Percentiles rank a stretch among this genome's conserved stretches.
These are phyloP conservation scores for Manacus vitellinus DNA, from an alignment of 2,113 vertebrate genomes.

Conservation along the genomic window DNA sequence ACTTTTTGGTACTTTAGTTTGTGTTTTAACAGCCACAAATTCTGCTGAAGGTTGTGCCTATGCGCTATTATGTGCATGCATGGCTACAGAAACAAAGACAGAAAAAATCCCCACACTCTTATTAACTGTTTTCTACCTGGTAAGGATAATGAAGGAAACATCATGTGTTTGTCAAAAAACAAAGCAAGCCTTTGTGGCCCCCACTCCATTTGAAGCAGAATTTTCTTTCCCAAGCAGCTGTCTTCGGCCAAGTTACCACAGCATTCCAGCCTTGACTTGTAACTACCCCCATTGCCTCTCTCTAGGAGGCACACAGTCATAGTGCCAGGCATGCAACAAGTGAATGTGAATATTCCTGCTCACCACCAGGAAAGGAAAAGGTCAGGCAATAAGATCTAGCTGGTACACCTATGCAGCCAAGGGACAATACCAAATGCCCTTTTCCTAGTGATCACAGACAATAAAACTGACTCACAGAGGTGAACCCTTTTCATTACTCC, in stretches of 20 bases:
- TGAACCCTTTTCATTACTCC: not conserved
- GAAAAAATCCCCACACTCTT: not conserved
- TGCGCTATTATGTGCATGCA: fast-evolving
- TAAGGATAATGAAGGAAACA: not conserved
- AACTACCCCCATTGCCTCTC: not conserved
- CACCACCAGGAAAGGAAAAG: not conserved
- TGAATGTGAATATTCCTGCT: not conserved
- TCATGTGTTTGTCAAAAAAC: not conserved
- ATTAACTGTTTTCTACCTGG: not conserved
- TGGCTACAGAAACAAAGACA: not conserved
- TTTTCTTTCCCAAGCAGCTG: not conserved
- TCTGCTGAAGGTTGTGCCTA: not conserved
- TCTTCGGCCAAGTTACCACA: not conserved
- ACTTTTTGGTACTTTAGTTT: not conserved
- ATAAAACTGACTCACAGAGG: conserved; percentile 10
- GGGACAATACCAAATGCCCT: not conserved
- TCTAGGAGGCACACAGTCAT: not conserved
- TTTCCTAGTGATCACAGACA: not conserved
- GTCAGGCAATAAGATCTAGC: not conserved
- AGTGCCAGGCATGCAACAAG: fast-evolving
- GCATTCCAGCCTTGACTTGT: not conserved
- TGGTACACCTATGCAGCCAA: not conserved
- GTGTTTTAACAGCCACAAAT: conserved; percentile 15
- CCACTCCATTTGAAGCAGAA: not conserved
- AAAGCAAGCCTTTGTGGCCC: not conserved